A percentile compares a stretch with the other conserved stretches of the same genome.
phyloP scores from a whole-genome alignment of 2,888 invertebrate genomes.

The Aspidiotus destructor region DNA sequence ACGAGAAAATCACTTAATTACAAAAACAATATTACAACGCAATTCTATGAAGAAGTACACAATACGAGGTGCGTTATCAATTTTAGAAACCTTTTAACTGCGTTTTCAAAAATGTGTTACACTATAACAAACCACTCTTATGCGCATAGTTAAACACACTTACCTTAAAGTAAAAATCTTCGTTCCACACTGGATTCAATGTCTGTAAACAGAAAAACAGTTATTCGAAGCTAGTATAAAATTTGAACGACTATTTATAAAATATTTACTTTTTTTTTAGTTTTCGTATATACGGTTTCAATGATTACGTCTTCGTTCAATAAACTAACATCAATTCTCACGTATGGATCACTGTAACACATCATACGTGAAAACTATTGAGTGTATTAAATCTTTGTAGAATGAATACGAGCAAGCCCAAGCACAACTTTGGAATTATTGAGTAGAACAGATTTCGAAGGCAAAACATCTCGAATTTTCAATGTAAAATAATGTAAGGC shows the following conservation, averaged over 20 bases:
- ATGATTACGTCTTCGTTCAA: conserved; percentile 76
- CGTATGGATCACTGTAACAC: conserved; percentile 84
- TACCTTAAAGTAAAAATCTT: conserved; percentile 92
- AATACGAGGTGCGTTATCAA: too few relatives aligned
- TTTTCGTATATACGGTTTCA: conserved; percentile 88
- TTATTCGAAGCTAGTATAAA: conserved; percentile 15
- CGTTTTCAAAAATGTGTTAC: conserved; percentile 5
- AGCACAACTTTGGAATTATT: neutral
- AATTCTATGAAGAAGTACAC: too few relatives aligned
- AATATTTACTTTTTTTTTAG: conserved; percentile 77
- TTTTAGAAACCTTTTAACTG: conserved; percentile 12
- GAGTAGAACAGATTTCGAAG: too few relatives aligned
- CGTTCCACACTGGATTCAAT: conserved; percentile 93
- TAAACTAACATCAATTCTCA: conserved; percentile 79
- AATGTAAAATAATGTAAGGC: neutral
- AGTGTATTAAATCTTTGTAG: neutral
- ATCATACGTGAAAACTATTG: conserved; percentile 10
- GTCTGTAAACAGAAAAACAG: conserved; percentile 55
- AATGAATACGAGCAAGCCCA: too few relatives aligned
- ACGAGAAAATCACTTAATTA: too few relatives aligned
- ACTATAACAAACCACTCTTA: neutral
- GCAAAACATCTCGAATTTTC: too few relatives aligned
- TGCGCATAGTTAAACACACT: conserved; percentile 39
- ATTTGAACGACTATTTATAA: conserved; percentile 21
- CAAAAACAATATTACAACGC: too few relatives aligned